A percentile compares a stretch with the other conserved stretches of the same genome.
Evolutionary conservation across 2,888 invertebrate species (phyloP).

Genomic region (Trissonchulus latispiculum): DNA sequence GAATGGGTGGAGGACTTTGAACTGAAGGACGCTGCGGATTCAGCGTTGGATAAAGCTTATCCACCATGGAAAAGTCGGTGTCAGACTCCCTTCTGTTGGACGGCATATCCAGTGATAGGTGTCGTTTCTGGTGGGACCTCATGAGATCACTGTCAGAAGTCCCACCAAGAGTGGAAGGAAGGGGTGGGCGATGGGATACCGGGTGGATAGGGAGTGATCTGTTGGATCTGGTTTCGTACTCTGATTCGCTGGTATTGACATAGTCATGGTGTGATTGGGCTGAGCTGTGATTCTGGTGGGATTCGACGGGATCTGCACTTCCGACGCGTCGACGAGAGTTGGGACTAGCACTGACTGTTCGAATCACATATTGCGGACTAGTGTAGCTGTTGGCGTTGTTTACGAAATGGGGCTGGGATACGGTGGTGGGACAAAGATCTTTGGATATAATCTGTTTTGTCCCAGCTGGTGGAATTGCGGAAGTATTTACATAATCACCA

Average conservation of each 20-base stretch:
- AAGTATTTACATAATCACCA: not conserved
- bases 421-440: not conserved
- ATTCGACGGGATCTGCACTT: too few relatives aligned
- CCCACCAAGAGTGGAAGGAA: not conserved
- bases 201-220: not conserved
- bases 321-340: not conserved
- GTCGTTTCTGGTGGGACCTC: too few relatives aligned
- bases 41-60: conserved; percentile 10
- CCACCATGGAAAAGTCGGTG: conserved; percentile 23
- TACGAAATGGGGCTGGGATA: not conserved
- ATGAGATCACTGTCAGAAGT: not conserved
- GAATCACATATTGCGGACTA: not conserved
- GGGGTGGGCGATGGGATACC: not conserved
- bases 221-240: not conserved
- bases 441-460: too few relatives aligned
- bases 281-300: not conserved
- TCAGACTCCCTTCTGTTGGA: too few relatives aligned
- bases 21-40: too few relatives aligned
- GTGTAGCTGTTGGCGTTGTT: not conserved
- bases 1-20: not conserved
- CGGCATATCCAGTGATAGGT: too few relatives aligned
- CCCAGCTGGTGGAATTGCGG: not conserved
- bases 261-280: too few relatives aligned
- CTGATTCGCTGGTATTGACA: not conserved
- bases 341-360: not conserved